These are phyloP conservation scores for Chrosomus eos DNA, from an alignment of 2,797 vertebrate genomes.

Conservation along the genomic window DNA sequence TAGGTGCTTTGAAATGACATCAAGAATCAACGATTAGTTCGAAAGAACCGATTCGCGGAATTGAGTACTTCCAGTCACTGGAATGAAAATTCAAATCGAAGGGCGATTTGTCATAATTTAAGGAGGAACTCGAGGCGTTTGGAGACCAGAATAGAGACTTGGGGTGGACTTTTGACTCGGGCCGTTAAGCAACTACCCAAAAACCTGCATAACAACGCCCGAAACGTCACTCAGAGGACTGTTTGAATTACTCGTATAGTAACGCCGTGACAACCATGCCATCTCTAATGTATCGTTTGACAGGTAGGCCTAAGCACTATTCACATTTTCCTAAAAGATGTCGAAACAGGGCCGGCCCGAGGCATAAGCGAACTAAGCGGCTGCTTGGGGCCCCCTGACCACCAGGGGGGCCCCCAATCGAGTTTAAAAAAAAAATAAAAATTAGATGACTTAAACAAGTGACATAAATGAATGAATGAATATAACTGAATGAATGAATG, in stretches of 20 bases:
- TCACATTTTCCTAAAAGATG: background rate
- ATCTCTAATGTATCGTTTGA: background rate
- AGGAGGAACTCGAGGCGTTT: background rate
- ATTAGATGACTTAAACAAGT: too few species aligned
- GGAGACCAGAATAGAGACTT: background rate
- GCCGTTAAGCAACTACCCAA: background rate
- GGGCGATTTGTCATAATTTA: background rate
- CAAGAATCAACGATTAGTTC: background rate
- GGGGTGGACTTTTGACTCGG: background rate
- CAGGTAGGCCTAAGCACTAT: background rate
- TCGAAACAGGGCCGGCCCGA: too few species aligned
- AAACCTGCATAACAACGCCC: background rate
- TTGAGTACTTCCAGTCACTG: too few species aligned
- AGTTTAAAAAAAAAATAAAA: too few species aligned
- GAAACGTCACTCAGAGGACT: background rate
- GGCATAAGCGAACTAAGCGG: too few species aligned
- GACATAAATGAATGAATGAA: too few species aligned
- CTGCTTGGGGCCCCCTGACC: too few species aligned
- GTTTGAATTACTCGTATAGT: background rate
- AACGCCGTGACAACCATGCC: background rate
- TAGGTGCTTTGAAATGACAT: background rate
- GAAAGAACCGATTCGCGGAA: slow-evolving; percentile 8
- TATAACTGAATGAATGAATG: too few species aligned
- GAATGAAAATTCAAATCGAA: background rate
- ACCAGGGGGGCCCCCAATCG: too few species aligned